Percentiles rank a stretch among this genome's conserved stretches.
Conservation (phyloP, 2,888 invertebrate species). For the Meliscaeva auricollis region DNA sequence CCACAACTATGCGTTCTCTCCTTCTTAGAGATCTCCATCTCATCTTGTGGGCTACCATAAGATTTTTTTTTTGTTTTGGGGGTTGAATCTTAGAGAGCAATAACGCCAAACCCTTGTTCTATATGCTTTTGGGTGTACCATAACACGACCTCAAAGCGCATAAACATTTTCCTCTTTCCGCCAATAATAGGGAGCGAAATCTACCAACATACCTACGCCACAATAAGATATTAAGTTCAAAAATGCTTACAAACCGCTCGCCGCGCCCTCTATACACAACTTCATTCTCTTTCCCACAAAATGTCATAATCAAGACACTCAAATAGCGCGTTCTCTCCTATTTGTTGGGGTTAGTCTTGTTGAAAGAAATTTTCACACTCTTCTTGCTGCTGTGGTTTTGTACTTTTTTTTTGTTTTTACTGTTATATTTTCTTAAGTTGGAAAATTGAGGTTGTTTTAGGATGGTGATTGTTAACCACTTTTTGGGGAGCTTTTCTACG, state of each 20-base stretch:
- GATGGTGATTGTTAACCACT: slow-evolving; percentile 66
- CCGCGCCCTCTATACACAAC: not conserved
- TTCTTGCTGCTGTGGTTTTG: slow-evolving; percentile 11
- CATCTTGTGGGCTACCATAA: not conserved
- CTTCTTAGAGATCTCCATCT: not conserved
- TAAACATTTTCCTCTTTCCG: slow-evolving; percentile 11
- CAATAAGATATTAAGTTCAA: slow-evolving; percentile 11
- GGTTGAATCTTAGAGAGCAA: slow-evolving; percentile 18
- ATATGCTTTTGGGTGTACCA: slow-evolving; percentile 22
- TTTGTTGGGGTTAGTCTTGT: slow-evolving; percentile 51
- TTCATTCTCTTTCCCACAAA: slow-evolving; percentile 32
- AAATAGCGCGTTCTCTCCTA: slow-evolving; percentile 28
- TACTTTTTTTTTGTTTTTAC: not conserved
- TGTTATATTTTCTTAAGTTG: slow-evolving; percentile 5
- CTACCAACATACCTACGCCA: slow-evolving; percentile 7
- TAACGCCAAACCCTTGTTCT: slow-evolving; percentile 24
- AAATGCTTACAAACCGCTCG: not conserved
- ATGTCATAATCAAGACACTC: slow-evolving; percentile 58
- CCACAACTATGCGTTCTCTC: not conserved
- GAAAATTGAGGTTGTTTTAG: slow-evolving; percentile 33
- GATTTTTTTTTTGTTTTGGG: not conserved
- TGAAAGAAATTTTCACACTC: slow-evolving; percentile 24
- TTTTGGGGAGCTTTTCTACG: not conserved
- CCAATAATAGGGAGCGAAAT: slow-evolving; percentile 11
- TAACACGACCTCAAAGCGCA: slow-evolving; percentile 36